Base-by-base conservation (phyloP, 2,113 vertebrate species). In the Rafetus swinhoei region DNA sequence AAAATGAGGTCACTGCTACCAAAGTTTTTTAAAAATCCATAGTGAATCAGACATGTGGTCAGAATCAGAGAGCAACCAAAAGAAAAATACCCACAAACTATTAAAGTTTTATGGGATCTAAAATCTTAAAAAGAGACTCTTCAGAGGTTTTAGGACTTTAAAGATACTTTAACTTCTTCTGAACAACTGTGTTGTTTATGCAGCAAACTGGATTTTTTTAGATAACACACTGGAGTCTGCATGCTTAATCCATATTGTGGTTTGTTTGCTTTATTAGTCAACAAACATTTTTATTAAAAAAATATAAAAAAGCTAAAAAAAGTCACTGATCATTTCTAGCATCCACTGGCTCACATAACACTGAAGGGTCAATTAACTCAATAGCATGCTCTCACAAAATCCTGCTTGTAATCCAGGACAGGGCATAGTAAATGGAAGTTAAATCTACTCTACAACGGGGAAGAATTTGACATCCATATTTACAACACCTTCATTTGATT, bases 1-100 rank as follows among this genome's bases (percentile, higher is more conserved):
- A 97, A 97, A 97, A 97, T 95, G 95, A 97, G 88, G 97, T 96
- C 94, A 96, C 88, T 97, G 92, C 96, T 97, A 94, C 97, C 94
- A 95, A 96, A 96, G 92, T 96, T 84, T 62, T 54, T 92, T 97
- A 95, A 97, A 93, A 96, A 93, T 90, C 95, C 95, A 97, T 85
- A 95, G 94, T 92, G 95, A 97, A 96, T 97, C 81, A 94, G 91
- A 95, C 96, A 90, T 92, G 88, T 93, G 93, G 96, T 97, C 92
- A 97, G 94, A 93, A 86, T 97, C 92, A 97, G 94, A 92, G 85
- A 93, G 88, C 84, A 97, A 95, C 62, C 84, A 97, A 92, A 35
- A 52, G 14, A 22, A 24, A 74, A 16, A 3, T 27, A 81, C 90
- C 62, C 80, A 77, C 91, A 94, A 93, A 2, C 83, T 85, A 87